phyloP scores from a whole-genome alignment of 2,797 vertebrate genomes.

The Gobionotothen gibberifrons region DNA sequence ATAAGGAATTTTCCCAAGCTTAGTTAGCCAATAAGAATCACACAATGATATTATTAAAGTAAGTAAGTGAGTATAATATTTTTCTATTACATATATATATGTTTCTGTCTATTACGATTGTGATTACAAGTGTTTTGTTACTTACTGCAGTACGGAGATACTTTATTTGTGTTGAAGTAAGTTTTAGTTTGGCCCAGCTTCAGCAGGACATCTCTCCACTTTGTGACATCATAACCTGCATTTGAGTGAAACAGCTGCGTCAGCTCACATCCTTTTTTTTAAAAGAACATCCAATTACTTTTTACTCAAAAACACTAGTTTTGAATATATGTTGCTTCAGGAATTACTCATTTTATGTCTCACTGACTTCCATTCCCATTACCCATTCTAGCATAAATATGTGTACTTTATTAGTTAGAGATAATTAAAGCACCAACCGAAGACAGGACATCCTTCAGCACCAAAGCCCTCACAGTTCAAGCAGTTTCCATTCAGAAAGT shows the following conservation, averaged over 20 bases:
- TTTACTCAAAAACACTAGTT: not conserved
- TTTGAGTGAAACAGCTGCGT: conserved; percentile 23
- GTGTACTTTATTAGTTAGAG: not conserved
- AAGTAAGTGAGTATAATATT: too few species aligned
- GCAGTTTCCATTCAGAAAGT: conserved; percentile 90
- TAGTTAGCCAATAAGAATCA: too few species aligned
- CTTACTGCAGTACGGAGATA: conserved; percentile 82
- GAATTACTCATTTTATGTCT: not conserved
- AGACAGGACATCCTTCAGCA: conserved; percentile 85
- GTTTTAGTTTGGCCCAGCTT: conserved; percentile 49
- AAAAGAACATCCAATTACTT: not conserved
- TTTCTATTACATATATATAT: not conserved
- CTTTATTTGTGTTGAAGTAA: conserved; percentile 80
- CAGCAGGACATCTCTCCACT: conserved; percentile 75
- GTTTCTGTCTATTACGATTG: not conserved
- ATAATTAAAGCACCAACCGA: conserved; percentile 83
- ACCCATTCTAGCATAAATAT: too few species aligned
- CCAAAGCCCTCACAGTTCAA: conserved; percentile 82
- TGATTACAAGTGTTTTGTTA: conserved; percentile 24
- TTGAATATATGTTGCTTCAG: too few species aligned
- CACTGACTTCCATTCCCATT: not conserved
- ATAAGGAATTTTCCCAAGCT: too few species aligned
- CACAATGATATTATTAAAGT: too few species aligned
- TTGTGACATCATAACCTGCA: conserved; percentile 75
- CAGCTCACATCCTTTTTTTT: not conserved